Evolutionary conservation across 2,888 invertebrate genomes (phyloP).

Genomic region (Leucophenga maculata): DNA sequence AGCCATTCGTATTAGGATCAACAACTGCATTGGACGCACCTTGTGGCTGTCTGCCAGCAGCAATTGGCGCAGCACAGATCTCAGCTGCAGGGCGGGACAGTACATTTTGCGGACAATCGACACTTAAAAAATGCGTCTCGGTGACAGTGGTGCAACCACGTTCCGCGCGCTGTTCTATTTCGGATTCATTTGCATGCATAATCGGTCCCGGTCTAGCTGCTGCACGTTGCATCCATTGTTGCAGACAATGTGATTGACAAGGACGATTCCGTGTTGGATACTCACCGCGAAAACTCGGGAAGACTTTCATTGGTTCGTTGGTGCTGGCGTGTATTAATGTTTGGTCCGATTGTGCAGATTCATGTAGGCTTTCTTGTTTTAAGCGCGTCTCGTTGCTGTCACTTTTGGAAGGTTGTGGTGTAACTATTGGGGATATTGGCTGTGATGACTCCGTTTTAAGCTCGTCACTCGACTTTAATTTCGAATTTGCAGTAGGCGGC

Average conservation of each 20-base stretch:
- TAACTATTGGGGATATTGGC: too few species aligned
- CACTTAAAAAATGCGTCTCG: neutral
- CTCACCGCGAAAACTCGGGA: constrained; percentile 16
- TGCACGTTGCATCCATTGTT: neutral
- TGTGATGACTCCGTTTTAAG: too few species aligned
- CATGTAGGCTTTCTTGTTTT: neutral
- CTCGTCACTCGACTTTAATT: too few species aligned
- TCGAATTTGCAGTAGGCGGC: too few species aligned
- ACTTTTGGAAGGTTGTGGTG: neutral
- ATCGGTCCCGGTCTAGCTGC: too few species aligned
- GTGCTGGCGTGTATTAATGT: too few species aligned
- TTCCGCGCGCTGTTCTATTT: neutral
- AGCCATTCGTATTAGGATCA: neutral
- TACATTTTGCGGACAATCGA: neutral
- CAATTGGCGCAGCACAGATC: neutral
- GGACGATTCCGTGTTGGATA: constrained; percentile 12
- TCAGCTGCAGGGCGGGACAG: neutral
- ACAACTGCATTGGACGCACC: neutral
- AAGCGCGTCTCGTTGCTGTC: neutral
- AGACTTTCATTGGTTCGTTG: neutral
- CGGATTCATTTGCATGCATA: neutral
- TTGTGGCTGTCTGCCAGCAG: neutral
- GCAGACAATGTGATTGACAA: neutral
- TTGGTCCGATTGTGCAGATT: too few species aligned
- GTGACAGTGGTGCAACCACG: neutral